A percentile compares a stretch with the other conserved stretches of the same genome.
These are phyloP conservation scores for Megaustenia siamemsis DNA, from an alignment of 2,888 invertebrate species.

Conservation along the genomic window DNA sequence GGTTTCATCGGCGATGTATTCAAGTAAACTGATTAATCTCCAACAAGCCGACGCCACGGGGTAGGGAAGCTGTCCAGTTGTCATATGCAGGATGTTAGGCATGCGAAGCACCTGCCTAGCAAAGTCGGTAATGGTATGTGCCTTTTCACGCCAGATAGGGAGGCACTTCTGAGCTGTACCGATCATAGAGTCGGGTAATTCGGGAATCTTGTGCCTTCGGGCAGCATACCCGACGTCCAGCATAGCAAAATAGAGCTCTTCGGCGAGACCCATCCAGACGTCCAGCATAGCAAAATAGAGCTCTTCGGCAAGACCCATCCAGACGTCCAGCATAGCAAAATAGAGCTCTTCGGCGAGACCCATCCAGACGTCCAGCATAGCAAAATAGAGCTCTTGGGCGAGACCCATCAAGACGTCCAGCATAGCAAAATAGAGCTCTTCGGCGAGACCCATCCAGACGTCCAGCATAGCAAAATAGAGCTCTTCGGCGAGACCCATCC, in stretches of 20 bases:
- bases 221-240: background rate
- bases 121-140: background rate
- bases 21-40: background rate
- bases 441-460: too few species aligned
- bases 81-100: background rate
- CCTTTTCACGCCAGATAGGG: background rate
- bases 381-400: too few species aligned
- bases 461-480: too few species aligned
- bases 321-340: too few species aligned
- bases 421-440: too few species aligned
- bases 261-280: conserved; percentile 17
- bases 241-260: conserved; percentile 30
- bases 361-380: too few species aligned
- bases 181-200: background rate
- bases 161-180: background rate
- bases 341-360: too few species aligned
- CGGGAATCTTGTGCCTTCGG: background rate
- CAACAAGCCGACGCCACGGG: background rate
- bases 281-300: too few species aligned
- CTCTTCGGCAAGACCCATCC: too few species aligned
- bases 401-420: too few species aligned
- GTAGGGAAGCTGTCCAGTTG: conserved; percentile 18
- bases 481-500: too few species aligned
- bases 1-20: conserved; percentile 6
- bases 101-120: background rate